These are phyloP conservation scores for Oscheius sp. DNA, from an alignment of 2,888 invertebrate genomes.

Conservation along the genomic window DNA sequence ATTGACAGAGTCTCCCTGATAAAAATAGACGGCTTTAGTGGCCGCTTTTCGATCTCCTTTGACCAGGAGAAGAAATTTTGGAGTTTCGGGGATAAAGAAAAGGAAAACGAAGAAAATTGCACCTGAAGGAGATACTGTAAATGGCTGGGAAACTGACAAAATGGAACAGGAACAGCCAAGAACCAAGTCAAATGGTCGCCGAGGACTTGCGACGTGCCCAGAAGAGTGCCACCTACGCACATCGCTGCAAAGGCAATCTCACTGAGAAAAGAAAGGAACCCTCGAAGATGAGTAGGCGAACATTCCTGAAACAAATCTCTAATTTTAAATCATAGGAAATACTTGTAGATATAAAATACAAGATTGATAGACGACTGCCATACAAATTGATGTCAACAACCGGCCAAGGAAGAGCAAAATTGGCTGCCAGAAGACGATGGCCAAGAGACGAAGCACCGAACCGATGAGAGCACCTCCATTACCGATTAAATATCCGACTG, in stretches of 20 bases:
- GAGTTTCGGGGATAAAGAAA: conserved; percentile 63
- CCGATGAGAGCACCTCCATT: conserved; percentile 51
- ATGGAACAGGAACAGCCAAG: conserved; percentile 54
- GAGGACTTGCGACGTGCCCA: conserved; percentile 56
- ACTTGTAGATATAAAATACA: conserved; percentile 63
- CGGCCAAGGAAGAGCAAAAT: conserved; percentile 57
- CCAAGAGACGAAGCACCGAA: conserved; percentile 48
- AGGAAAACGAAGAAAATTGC: conserved; percentile 48
- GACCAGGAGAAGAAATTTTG: conserved; percentile 59
- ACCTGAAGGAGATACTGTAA: conserved; percentile 35
- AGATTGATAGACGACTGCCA: conserved; percentile 64
- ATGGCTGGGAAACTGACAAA: conserved; percentile 41
- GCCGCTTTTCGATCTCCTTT: conserved; percentile 45
- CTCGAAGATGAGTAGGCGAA: conserved; percentile 62
- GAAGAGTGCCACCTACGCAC: conserved; percentile 56
- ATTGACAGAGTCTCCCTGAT: conserved; percentile 56
- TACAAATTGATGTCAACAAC: conserved; percentile 59
- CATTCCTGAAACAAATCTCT: conserved; percentile 62
- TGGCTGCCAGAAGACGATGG: conserved; percentile 50
- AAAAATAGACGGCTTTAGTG: conserved; percentile 52
- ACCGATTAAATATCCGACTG: conserved; percentile 61
- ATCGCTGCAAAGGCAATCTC: conserved; percentile 63
- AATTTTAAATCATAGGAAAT: conserved; percentile 59
- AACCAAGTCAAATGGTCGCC: conserved; percentile 56
- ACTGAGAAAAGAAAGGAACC: conserved; percentile 57